Base-by-base conservation (phyloP, 2,888 invertebrate species). In the Eremobia ochroleuca region DNA sequence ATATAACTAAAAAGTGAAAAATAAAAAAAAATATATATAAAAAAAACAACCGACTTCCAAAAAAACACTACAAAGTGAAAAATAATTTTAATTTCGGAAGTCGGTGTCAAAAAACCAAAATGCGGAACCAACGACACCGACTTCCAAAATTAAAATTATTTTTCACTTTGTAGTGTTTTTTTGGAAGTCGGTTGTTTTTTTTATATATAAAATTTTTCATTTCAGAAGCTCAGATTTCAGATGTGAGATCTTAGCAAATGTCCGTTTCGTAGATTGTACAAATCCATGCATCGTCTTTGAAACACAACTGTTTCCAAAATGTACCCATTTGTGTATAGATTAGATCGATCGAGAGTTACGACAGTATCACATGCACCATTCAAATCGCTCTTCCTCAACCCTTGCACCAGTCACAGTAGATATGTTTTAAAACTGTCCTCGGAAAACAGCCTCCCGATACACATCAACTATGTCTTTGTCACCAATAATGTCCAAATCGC, bases 231-330 rank as follows among this genome's bases (percentile, higher is more conserved):
- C n/a, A 9, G n/a, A 71, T 49, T 58, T 58, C 25, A 21, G 43
- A 25, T 52, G 13, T 34, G 28, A n/a, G 34, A 67, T 59, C 64
- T 43, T n/a, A 64, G 13, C 62, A 81, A 34, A 49, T 62, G 18
- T 62, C 40, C 59, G 5, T 59, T 6, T 37, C 62, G 25, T 31
- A 49, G 37, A 64, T 21, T 34, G 34, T 25, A 28, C 15, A 49
- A 75, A 37, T 37, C 18, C 5, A 18, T 11, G 11, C 18, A 34
- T n/a, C 49, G 9, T 52, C 52, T 52, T 52, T n/a, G 5, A 34
- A 52, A 68, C 34, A 49, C 9, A 67, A n/a, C 15, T n/a, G 31
- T 34, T 34, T 15, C 31, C 21, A 18, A 34, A 31, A 46, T 5
- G 49, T 55, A n/a, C 4, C 6, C 28, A 25, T 52, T 68, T 34